Evolutionary conservation across 1,140 invertebrate genomes (phyloP), one percentile per base, ranked within the genome.

Genomic region (Apis laboriosa): DNA sequence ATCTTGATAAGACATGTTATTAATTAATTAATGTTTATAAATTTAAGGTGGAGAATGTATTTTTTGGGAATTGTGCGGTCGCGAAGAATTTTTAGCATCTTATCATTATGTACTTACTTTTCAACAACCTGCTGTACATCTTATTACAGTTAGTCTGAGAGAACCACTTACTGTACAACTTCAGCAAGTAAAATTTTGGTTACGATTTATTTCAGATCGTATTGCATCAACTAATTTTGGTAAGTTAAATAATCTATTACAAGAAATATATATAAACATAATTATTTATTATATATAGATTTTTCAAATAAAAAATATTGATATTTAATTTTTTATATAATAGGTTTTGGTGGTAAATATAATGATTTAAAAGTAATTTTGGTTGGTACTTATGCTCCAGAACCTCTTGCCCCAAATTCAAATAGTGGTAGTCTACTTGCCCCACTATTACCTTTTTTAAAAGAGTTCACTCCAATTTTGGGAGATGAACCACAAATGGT

Each of bases 21-120:
- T 70, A 19, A 66, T 79, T 77, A 11, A 74, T 43, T 43, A 43
- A 43, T 34, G 34, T 43, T 43, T 43, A 43, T 43, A 15, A 61
- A 67, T 67, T 49, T 64, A 64, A 94, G 93, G 93, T 74, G 93
- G 93, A 71, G 93, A 94, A 71, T 93, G 93, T 66, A 89, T 94
- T 43, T 94, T 97, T 55, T 98, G 97, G 97, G 97, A 98, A 91
- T 97, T 98, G 90, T 97, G 97, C 49, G 97, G 97, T 2, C 96
- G 97, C 89, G 96, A 97, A 90, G 96, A 96, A 43, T 98, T 97
- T 93, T 96, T 97, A 92, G 95, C 96, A 77, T 93, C 96, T 55
- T 98, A 97, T 92, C 97, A 98, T 92, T 96, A 97, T 87, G 96
- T 97, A 88, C 95, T 97, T 56, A 96, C 96, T 11, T 96, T 96